Evolutionary conservation across 1,140 invertebrate genomes (phyloP).

Genomic region (Saccostrea glomerata): DNA sequence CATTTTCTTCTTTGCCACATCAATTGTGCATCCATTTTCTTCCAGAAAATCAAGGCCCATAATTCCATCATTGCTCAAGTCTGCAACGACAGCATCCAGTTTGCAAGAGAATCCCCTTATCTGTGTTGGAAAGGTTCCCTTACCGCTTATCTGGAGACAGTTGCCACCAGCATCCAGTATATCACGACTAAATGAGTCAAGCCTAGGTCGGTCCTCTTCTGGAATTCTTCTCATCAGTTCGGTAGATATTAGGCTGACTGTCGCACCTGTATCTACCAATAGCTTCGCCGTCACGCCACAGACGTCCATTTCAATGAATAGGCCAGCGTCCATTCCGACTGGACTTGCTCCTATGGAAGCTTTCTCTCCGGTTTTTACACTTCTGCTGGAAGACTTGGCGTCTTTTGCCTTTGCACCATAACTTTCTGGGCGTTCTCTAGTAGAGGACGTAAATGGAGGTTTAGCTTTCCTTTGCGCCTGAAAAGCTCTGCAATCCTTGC

Average conservation of each 20-base stretch:
- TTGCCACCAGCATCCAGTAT: too few species aligned
- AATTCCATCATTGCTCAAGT: not conserved
- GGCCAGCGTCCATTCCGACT: not conserved
- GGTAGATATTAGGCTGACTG: not conserved
- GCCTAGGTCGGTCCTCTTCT: not conserved
- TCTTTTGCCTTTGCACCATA: not conserved
- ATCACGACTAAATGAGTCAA: not conserved
- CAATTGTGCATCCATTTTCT: not conserved
- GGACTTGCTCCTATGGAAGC: not conserved
- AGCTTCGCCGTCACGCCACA: not conserved
- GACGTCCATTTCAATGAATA: not conserved
- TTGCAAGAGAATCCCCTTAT: too few species aligned
- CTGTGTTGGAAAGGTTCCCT: too few species aligned
- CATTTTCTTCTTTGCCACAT: not conserved
- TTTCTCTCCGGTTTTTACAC: not conserved
- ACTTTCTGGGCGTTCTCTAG: not conserved
- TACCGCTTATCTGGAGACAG: too few species aligned
- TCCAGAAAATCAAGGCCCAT: not conserved
- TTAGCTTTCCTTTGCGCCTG: not conserved
- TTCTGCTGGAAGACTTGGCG: not conserved
- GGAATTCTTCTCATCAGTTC: not conserved
- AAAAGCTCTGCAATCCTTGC: not conserved
- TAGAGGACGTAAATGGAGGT: not conserved
- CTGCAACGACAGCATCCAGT: not conserved
- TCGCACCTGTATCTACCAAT: not conserved